Percentiles rank a stretch among this genome's conserved stretches.
These are phyloP conservation scores for Catagonus wagneri DNA, from an alignment of 2,113 vertebrate genomes.

Conservation along the genomic window DNA sequence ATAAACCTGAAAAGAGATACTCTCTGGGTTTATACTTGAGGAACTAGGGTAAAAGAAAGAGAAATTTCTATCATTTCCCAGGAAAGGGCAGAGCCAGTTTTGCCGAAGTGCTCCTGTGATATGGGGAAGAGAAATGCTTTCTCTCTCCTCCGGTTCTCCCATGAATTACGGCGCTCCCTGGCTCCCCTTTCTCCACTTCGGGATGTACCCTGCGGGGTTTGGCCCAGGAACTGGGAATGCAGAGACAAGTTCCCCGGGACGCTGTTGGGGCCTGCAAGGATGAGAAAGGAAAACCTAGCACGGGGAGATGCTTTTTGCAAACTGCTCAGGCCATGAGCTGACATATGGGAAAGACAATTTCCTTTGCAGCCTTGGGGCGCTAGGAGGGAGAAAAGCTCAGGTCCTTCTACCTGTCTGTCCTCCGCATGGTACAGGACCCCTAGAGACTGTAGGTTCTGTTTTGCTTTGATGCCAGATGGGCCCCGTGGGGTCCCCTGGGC, in stretches of 20 bases:
- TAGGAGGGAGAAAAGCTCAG: background rate
- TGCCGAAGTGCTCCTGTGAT: background rate
- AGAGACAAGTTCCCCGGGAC: background rate
- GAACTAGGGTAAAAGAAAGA: background rate
- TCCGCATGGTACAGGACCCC: background rate
- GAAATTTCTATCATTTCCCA: background rate
- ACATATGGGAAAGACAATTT: background rate
- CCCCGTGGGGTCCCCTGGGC: background rate
- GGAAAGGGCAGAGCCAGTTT: background rate
- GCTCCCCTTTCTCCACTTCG: background rate
- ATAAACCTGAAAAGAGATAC: constrained; percentile 16
- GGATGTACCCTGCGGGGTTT: background rate
- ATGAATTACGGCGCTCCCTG: background rate
- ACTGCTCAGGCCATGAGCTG: background rate
- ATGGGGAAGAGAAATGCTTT: background rate
- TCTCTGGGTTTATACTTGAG: background rate
- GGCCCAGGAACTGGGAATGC: background rate
- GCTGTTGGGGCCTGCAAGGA: background rate
- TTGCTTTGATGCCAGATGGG: background rate
- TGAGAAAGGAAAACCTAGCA: background rate
- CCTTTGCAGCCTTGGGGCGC: fast-evolving
- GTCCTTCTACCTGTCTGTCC: background rate
- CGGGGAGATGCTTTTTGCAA: background rate
- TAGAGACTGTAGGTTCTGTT: background rate
- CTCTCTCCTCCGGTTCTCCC: background rate